Base-by-base conservation (phyloP, 2,797 vertebrate species). In the Microcaecilia unicolor region DNA sequence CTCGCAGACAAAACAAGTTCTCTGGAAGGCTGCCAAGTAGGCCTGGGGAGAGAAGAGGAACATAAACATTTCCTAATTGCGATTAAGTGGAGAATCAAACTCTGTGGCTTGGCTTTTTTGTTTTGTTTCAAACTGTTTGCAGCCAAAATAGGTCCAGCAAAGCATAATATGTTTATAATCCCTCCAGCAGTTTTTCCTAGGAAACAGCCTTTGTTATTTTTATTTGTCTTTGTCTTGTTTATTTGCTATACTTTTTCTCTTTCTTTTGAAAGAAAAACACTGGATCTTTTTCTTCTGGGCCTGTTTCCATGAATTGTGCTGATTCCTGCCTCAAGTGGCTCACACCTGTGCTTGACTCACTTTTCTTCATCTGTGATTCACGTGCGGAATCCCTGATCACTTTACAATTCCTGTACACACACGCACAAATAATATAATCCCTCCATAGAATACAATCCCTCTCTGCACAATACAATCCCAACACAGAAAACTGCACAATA, bases 11-110 rank as follows among this genome's bases (percentile, higher is more conserved):
- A 69, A 69, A 62, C 56, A 66, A 51, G 64, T 58, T 57, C 38
- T 62, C 60, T 55, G 61, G n/a, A 49, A 62, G 56, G 48, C 32
- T 1, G 45, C 58, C 48, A 58, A 52, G 49, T 58, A 61, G 58
- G 53, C 44, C 48, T 62, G 58, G 62, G 60, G 37, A 48, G 37
- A 44, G 51, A 62, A 44, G 54, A 54, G 67, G 63, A 65, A 54
- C 44, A 56, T 42, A 67, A 64, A 54, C 61, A 58, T 23, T 46
- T 42, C 56, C 58, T 56, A 58, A 63, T 37, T 56, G 37, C 46
- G 56, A 62, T 68, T 62, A 68, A 58, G 54, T 49, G 48, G 48
- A 65, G 58, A 58, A 55, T 44, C 54, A 49, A 40, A 52, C 55
- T 44, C 54, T 63, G 53, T 60, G 53, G 50, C 36, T 60, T 53